Percentiles rank a stretch among this genome's conserved stretches.
Conservation (phyloP, 2,113 vertebrate genomes). For the Buteo buteo region DNA sequence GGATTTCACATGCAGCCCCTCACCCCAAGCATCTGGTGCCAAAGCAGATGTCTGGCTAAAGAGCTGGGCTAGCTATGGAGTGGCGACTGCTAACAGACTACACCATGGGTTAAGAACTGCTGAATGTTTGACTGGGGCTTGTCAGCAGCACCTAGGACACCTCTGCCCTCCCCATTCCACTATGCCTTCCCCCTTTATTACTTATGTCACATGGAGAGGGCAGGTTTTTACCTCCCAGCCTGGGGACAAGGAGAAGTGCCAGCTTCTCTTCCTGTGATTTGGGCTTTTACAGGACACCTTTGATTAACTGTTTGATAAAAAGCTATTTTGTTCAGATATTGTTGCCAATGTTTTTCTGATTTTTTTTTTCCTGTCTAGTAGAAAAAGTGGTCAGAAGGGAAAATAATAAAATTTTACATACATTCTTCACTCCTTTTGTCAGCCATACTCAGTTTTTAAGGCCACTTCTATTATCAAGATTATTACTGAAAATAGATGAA, state of each 20-base stretch:
- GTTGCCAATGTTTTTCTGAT: not conserved
- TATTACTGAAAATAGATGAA: not conserved
- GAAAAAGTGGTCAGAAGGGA: not conserved
- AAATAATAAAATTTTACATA: not conserved
- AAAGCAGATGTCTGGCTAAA: constrained; percentile 77
- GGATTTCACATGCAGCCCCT: constrained; percentile 33
- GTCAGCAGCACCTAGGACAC: not conserved
- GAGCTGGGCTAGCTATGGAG: constrained; percentile 20
- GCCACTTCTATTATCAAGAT: not conserved
- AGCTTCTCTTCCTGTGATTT: not conserved
- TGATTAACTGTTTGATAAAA: not conserved
- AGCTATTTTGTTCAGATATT: not conserved
- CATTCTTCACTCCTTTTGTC: not conserved
- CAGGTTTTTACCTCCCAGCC: not conserved
- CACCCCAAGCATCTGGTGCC: constrained; percentile 66
- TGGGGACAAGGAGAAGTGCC: not conserved
- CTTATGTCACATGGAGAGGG: not conserved
- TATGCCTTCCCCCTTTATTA: not conserved
- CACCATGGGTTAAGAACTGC: not conserved
- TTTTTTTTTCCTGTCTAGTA: not conserved
- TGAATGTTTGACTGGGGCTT: not conserved
- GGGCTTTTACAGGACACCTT: not conserved
- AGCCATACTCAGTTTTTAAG: not conserved
- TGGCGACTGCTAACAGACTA: not conserved
- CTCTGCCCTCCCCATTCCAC: not conserved